These are phyloP conservation scores for Pluvianellus socialis DNA, from an alignment of 2,113 vertebrate genomes.

Conservation along the genomic window DNA sequence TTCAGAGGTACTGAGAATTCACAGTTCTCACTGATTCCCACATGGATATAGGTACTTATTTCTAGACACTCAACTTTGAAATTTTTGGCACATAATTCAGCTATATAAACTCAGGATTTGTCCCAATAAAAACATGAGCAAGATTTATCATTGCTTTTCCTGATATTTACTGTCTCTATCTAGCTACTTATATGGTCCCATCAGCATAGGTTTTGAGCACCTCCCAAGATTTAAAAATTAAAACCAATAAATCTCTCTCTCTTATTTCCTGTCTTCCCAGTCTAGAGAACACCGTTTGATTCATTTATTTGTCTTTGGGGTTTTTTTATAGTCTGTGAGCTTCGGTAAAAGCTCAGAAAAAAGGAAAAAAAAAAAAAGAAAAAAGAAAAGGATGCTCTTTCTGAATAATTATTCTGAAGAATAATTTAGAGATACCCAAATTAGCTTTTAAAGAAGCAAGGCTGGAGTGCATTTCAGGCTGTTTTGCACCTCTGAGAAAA, in stretches of 20 bases:
- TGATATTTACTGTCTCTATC: conserved; percentile 45
- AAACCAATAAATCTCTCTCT: conserved; percentile 45
- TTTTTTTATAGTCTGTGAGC: background rate
- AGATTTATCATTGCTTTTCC: conserved; percentile 42
- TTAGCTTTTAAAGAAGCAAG: background rate
- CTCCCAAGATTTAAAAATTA: conserved; percentile 53
- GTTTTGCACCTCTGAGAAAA: background rate
- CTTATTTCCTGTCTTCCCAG: conserved; percentile 8
- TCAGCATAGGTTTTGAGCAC: conserved; percentile 6
- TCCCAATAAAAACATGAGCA: conserved; percentile 39
- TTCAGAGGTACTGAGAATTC: conserved; percentile 40
- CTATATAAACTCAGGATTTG: conserved; percentile 15
- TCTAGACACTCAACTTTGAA: conserved; percentile 5
- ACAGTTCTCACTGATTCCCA: conserved; percentile 31
- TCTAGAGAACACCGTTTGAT: background rate
- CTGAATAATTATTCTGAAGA: background rate
- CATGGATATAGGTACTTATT: conserved; percentile 33
- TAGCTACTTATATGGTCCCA: conserved; percentile 42
- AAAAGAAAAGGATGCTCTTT: background rate
- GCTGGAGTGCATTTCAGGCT: background rate
- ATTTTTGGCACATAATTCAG: conserved; percentile 18
- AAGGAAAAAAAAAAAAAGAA: accelerated
- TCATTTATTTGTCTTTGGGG: background rate
- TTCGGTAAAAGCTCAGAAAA: background rate
- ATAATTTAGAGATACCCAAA: background rate